Conservation (phyloP, 2,797 vertebrate genomes). For the Enteromius paludinosus region DNA sequence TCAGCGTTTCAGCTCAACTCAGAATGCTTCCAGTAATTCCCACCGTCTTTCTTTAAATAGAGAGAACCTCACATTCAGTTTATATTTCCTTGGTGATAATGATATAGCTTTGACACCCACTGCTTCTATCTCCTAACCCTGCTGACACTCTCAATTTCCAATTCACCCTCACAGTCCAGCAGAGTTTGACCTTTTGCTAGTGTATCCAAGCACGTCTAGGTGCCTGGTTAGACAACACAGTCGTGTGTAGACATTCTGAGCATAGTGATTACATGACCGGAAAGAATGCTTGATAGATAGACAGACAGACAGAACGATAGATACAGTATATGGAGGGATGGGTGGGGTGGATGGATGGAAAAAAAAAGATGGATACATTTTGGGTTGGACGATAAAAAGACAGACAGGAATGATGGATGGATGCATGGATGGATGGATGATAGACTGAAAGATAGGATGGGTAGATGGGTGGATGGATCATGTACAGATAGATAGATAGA, state of each 20-base stretch:
- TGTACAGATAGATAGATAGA: not conserved
- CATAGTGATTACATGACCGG: not conserved
- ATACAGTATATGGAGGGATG: not conserved
- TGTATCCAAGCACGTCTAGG: not conserved
- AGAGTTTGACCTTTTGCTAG: conserved; percentile 30
- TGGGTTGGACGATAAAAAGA: not conserved
- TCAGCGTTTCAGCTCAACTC: conserved; percentile 52
- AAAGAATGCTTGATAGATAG: not conserved
- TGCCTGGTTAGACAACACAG: not conserved
- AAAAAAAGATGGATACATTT: not conserved
- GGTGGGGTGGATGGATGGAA: not conserved
- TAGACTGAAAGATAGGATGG: not conserved
- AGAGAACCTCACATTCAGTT: conserved; percentile 76
- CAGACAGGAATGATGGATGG: not conserved
- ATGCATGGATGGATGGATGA: not conserved
- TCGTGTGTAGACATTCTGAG: not conserved
- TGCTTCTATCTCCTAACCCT: conserved; percentile 3
- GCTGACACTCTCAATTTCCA: conserved; percentile 5
- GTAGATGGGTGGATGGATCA: not conserved
- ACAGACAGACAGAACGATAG: not conserved
- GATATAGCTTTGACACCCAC: conserved; percentile 13
- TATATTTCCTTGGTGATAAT: conserved; percentile 67
- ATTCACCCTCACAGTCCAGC: not conserved
- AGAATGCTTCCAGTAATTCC: conserved; percentile 73
- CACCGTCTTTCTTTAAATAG: conserved; percentile 55